Base-by-base conservation (phyloP, 2,113 vertebrate genomes). In the Probosciger aterrimus region DNA sequence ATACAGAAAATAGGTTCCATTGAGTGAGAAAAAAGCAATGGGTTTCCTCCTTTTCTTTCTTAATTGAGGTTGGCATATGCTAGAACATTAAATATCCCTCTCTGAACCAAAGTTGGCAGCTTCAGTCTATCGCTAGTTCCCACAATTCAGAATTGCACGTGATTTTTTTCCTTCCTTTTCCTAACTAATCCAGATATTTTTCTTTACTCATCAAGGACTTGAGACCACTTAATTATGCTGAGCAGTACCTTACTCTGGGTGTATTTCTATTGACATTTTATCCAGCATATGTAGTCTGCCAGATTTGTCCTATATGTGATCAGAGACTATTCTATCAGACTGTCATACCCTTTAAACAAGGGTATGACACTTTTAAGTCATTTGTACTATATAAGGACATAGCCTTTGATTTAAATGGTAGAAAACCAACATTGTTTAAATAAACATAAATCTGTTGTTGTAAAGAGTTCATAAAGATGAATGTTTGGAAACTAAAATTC, bases 381-480 rank as follows among this genome's bases (percentile, higher is more conserved):
- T 77, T n/a, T 65, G 7, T 22, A 41, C 9, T 82, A 11, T 44
- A 30, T 86, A 73, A 74, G 23, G 43, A 83, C 25, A 75, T 79
- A 50, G 7, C 28, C 41, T 91, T 89, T 96, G 62, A 83, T 33
- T 87, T 68, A 82, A 80, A 37, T 69, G 33, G 13, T 78, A 37
- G 52, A 73, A 78, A 35, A 67, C 31, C 1, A 16, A 15, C 13
- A 65, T 25, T 41, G 33, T 44, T 94, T 76, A 90, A 86, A 93
- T 16, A 90, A 95, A 92, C 18, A 71, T 46, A 71, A 82, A 76
- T 18, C 37, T 47, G 27, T 95, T 95, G 55, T 79, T 57, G 9
- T 68, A 82, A 94, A 93, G 88, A 82, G 70, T 90, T 92, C 55
- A 88, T 50, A 65, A 92, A 88, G 90, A 91, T n/a, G 33, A 77